A percentile compares a stretch with the other conserved stretches of the same genome.
These are phyloP conservation scores for Antigone vipio DNA, from an alignment of 2,113 vertebrate species.

Conservation along the genomic window DNA sequence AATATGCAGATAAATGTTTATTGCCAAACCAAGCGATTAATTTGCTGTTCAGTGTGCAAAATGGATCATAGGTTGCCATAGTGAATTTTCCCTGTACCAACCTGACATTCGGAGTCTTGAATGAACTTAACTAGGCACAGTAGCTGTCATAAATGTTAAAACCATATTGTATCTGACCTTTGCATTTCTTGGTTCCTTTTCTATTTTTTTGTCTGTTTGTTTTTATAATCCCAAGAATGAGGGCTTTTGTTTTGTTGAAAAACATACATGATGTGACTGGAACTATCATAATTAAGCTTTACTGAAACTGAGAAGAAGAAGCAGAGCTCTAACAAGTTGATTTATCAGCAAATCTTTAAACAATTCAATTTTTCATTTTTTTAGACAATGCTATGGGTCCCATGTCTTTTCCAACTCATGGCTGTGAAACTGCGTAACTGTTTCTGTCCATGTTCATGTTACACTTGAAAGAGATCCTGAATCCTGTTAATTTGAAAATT, in stretches of 20 bases:
- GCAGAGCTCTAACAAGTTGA: background rate
- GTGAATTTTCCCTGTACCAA: background rate
- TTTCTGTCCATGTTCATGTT: background rate
- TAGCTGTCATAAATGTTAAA: background rate
- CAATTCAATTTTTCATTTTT: background rate
- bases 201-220: background rate
- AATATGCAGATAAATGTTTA: background rate
- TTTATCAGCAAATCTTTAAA: background rate
- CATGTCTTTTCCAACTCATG: background rate
- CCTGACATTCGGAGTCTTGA: conserved; percentile 5
- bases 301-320: background rate
- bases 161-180: background rate
- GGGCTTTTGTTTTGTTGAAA: background rate
- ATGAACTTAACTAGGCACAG: background rate
- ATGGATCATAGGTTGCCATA: background rate
- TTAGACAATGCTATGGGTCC: background rate
- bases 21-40: background rate
- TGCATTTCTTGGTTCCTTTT: background rate
- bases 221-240: background rate
- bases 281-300: background rate
- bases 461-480: background rate
- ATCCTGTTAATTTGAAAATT: background rate
- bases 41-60: conserved; percentile 14
- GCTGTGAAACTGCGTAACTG: background rate
- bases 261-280: background rate